Percentiles rank a stretch among this genome's conserved stretches.
Conservation (phyloP, 1,140 invertebrate genomes). For the Lordiphosa mommai region DNA sequence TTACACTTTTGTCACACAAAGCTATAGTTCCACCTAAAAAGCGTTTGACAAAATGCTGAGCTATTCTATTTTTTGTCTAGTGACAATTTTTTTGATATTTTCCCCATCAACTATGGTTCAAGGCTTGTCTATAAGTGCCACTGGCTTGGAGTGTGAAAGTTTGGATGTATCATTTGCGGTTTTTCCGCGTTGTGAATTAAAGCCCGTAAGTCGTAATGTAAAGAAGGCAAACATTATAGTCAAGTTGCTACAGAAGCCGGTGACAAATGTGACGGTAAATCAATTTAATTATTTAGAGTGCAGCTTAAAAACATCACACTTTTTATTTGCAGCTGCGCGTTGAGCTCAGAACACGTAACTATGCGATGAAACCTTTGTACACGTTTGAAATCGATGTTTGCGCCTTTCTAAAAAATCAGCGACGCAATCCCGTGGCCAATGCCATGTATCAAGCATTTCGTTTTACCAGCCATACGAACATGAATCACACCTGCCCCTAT, state of each 20-base stretch:
- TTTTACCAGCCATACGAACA: not conserved
- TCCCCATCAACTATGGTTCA: too few relatives aligned
- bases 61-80: too few relatives aligned
- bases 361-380: not conserved
- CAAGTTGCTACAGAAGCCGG: conserved; percentile 5
- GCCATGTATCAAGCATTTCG: not conserved
- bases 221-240: not conserved
- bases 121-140: not conserved
- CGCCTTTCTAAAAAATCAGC: not conserved
- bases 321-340: not conserved
- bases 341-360: not conserved
- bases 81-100: too few relatives aligned
- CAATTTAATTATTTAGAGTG: not conserved
- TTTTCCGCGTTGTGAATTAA: conserved; percentile 12
- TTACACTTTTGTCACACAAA: too few relatives aligned
- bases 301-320: not conserved
- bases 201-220: conserved; percentile 12
- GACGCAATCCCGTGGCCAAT: not conserved
- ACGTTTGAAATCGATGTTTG: conserved; percentile 1
- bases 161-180: conserved; percentile 4
- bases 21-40: too few relatives aligned
- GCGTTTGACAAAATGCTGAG: too few relatives aligned
- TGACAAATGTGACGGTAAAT: not conserved
- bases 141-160: conserved; percentile 9
- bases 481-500: conserved; percentile 10